Evolutionary conservation across 2,113 vertebrate species (phyloP).

Genomic region (Apodemus speciosus): DNA sequence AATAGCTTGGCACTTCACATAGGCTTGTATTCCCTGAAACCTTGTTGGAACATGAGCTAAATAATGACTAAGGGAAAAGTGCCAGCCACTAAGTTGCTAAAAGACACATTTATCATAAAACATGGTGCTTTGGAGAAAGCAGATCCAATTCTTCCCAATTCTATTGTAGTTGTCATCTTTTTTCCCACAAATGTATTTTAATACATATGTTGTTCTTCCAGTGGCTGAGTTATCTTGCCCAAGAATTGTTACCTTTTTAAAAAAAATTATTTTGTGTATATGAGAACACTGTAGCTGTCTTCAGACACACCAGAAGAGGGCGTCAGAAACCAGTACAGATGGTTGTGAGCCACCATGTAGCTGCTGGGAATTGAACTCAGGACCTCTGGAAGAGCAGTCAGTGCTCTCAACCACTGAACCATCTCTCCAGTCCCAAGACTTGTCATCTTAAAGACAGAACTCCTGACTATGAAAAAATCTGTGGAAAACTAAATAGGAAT

Average conservation of each 20-base stretch:
- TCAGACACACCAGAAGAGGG: no score
- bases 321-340: no score
- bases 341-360: no score
- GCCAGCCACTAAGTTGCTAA: slow-evolving; percentile 52
- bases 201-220: slow-evolving; percentile 42
- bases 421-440: background rate
- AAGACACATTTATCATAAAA: slow-evolving; percentile 57
- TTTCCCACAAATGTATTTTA: background rate
- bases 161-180: background rate
- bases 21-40: slow-evolving; percentile 28
- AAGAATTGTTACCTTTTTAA: background rate
- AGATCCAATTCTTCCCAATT: slow-evolving; percentile 9
- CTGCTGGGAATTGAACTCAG: no score
- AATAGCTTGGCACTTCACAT: slow-evolving; percentile 59
- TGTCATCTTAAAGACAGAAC: slow-evolving; percentile 27
- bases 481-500: slow-evolving; percentile 44
- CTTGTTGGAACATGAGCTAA: slow-evolving; percentile 59
- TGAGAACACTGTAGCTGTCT: no score
- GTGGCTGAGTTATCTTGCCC: slow-evolving; percentile 13
- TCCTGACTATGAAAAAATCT: slow-evolving; percentile 1
- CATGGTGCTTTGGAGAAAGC: slow-evolving; percentile 31
- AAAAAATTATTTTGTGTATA: no score
- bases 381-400: no score
- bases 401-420: no score
- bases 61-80: slow-evolving; percentile 68